These are phyloP conservation scores for Porites lutea DNA, from an alignment of 64 coral and sea anemone genomes.

Conservation along the genomic window DNA sequence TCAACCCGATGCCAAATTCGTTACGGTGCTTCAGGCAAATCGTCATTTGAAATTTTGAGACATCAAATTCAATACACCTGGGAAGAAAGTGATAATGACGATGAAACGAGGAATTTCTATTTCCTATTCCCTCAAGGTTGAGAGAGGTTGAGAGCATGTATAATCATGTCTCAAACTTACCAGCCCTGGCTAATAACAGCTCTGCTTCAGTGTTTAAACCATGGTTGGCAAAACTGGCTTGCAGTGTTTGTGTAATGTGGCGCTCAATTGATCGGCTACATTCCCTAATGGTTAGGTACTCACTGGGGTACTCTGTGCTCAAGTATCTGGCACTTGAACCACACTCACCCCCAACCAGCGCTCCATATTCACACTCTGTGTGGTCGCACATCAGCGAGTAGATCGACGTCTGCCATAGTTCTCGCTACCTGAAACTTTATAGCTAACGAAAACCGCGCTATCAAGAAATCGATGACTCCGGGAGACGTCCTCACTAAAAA, in stretches of 20 bases:
- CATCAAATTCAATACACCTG: neutral
- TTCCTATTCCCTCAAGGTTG: too few relatives aligned
- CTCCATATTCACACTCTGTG: slow-evolving; percentile 4
- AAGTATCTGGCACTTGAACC: slow-evolving; percentile 5
- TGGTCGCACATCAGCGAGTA: slow-evolving; percentile 4
- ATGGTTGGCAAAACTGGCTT: neutral
- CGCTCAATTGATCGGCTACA: slow-evolving; percentile 13
- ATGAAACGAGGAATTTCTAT: neutral
- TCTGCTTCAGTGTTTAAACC: neutral
- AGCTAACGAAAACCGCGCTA: too few relatives aligned
- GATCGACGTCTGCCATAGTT: neutral
- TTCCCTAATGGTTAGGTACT: neutral
- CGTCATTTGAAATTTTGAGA: neutral
- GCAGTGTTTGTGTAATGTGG: slow-evolving; percentile 7
- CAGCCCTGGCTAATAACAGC: slow-evolving; percentile 10
- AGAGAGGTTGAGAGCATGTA: too few relatives aligned
- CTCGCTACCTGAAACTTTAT: neutral
- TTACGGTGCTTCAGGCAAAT: neutral
- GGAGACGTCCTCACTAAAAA: too few relatives aligned
- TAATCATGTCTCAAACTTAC: slow-evolving; percentile 4
- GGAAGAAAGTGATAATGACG: neutral
- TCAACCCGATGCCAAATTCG: neutral
- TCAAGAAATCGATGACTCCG: neutral
- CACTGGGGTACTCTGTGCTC: neutral
- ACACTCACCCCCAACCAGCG: slow-evolving; percentile 15